phyloP scores from a whole-genome alignment of 2,888 invertebrate genomes.

The Drosophila vallismaia region DNA sequence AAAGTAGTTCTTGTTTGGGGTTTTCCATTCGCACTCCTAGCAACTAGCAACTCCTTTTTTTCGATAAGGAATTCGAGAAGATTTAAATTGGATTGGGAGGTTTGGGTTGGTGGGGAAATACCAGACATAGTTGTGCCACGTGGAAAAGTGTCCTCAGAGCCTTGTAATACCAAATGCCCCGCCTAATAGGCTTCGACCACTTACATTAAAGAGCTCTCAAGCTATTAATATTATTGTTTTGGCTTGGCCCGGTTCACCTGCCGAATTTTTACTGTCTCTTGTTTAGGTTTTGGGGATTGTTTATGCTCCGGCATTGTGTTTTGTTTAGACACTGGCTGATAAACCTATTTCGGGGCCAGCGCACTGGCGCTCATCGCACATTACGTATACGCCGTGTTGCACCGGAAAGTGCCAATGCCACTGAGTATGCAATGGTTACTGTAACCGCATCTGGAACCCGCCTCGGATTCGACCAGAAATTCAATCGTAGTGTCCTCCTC shows the following conservation, averaged over 20 bases:
- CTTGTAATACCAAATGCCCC: neutral
- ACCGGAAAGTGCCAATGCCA: neutral
- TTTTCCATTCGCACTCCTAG: neutral
- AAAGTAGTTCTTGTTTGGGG: neutral
- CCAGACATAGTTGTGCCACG: neutral
- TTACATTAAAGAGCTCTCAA: neutral
- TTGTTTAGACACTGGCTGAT: conserved; percentile 46
- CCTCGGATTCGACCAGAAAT: neutral
- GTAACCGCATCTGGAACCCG: neutral
- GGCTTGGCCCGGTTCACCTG: neutral
- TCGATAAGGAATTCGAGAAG: neutral
- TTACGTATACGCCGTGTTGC: conserved; percentile 43
- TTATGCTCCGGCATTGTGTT: conserved; percentile 31
- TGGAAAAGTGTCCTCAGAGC: neutral
- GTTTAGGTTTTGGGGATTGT: conserved; percentile 17
- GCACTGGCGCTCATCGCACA: conserved; percentile 28
- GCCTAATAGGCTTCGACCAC: neutral
- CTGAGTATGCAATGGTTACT: neutral
- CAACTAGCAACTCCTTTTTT: neutral
- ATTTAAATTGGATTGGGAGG: neutral
- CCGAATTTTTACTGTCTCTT: neutral
- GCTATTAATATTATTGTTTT: neutral
- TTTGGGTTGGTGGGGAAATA: neutral
- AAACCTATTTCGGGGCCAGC: conserved; percentile 29
- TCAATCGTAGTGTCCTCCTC: conserved; percentile 1